Base-by-base conservation (phyloP, 2,888 invertebrate genomes). In the Mimas tiliae region DNA sequence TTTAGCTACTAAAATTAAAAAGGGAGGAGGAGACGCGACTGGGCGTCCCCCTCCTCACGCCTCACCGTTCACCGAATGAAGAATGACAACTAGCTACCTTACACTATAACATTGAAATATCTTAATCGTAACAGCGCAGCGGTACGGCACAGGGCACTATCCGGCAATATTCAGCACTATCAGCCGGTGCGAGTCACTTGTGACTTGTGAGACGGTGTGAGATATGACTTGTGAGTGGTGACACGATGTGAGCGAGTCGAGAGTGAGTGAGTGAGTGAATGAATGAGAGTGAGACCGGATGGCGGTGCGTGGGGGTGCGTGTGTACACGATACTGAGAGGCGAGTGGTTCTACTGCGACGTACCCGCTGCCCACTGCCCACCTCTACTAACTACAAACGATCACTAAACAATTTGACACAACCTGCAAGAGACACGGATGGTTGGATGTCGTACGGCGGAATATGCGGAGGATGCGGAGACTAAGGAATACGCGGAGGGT, bases 1-100 rank as follows among this genome's bases (percentile, higher is more conserved):
- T 91, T 92, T 91, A 91, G 91, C 92, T 93, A 93, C 89, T 91
- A 91, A 88, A 91, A 89, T 88, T 89, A 89, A 86, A 87, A 76
- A 74, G 81, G 82, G 86, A 85, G 86, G 84, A 81, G 76, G 87
- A 84, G 84, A 80, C 75, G n/a, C n/a, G n/a, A n/a, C n/a, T n/a
- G n/a, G n/a, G 82, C 81, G 81, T 16, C 12, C 48, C 48, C 19
- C 19, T 16, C 67, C 68, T 65, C 66, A 62, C 62, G 62, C 45
- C 62, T 63, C 53, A 12, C 55, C 53, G 42, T 58, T 9, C 47
- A 50, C 65, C 58, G 19, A 38, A 42, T 55, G 62, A 42, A 64
- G 63, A 64, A 64, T 58, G 69, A 68, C 67, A 65, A 68, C 72
- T 73, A 71, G 69, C 72, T 71, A 73, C 69, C 70, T 69, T 71